A percentile compares a stretch with the other conserved stretches of the same genome.
These are phyloP conservation scores for Australoheros facetus DNA, from an alignment of 2,797 vertebrate species.

Conservation along the genomic window DNA sequence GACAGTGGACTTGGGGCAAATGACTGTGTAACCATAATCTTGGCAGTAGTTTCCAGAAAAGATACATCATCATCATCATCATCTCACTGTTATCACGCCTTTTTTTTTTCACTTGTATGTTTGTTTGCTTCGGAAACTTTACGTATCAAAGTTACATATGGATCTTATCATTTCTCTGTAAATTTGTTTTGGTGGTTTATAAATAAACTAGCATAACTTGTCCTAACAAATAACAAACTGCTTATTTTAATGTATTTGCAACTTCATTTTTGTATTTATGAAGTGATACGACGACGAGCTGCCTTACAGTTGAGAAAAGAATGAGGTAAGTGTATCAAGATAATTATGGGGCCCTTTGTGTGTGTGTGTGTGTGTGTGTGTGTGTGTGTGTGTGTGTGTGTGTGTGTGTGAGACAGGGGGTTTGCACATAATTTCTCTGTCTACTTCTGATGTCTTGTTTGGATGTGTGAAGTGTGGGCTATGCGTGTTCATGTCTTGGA, in stretches of 20 bases:
- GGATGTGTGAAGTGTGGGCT: slow-evolving; percentile 21
- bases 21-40: slow-evolving; percentile 36
- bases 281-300: slow-evolving; percentile 53
- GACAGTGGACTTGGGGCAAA: slow-evolving; percentile 30
- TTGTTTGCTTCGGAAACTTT: not conserved
- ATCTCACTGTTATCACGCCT: not conserved
- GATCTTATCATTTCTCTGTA: not conserved
- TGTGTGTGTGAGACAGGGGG: not conserved
- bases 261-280: slow-evolving; percentile 36
- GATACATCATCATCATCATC: not conserved
- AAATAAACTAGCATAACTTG: slow-evolving; percentile 14
- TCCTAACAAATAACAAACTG: not conserved
- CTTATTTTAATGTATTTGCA: not conserved
- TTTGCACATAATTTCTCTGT: slow-evolving; percentile 7
- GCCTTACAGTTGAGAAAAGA: slow-evolving; percentile 13
- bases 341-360: slow-evolving; percentile 48
- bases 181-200: not conserved
- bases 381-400: slow-evolving; percentile 2
- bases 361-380: not conserved
- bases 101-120: not conserved
- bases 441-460: slow-evolving; percentile 44
- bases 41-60: slow-evolving; percentile 53
- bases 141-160: not conserved
- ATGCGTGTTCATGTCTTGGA: slow-evolving; percentile 56
- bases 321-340: slow-evolving; percentile 49